A percentile compares a stretch with the other conserved stretches of the same genome.
phyloP scores from a whole-genome alignment of 2,113 vertebrate species.

The Taurulus bubalis region DNA sequence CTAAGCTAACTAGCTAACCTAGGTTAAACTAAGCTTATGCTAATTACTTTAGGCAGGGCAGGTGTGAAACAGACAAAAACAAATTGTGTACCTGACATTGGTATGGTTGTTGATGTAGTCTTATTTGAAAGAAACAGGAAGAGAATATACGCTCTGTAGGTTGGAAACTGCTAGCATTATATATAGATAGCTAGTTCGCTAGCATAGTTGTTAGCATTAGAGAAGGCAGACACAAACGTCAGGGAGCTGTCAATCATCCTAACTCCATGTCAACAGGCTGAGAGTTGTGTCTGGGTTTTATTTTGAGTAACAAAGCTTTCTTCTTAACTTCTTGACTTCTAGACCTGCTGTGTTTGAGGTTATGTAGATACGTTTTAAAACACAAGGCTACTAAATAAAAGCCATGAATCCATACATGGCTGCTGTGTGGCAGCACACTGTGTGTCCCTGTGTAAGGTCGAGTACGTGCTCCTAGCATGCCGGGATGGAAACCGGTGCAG shows the following conservation, averaged over 20 bases:
- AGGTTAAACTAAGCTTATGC: neutral
- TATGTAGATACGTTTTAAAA: neutral
- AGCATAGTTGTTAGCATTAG: too few relatives aligned
- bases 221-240: neutral
- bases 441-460: neutral
- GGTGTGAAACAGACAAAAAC: neutral
- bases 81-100: neutral
- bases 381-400: neutral
- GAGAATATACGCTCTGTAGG: neutral
- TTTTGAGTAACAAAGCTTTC: neutral
- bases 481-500: neutral
- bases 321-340: neutral
- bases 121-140: neutral
- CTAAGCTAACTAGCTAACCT: neutral
- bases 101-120: neutral
- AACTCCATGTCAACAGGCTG: constrained; percentile 24
- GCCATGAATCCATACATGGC: neutral
- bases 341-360: neutral
- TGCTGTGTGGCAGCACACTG: neutral
- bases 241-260: constrained; percentile 26
- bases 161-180: neutral
- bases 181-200: neutral
- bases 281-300: neutral
- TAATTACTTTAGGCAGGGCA: neutral
- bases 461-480: neutral